phyloP scores from a whole-genome alignment of 2,113 vertebrate species.

The Pelobates fuscus region DNA sequence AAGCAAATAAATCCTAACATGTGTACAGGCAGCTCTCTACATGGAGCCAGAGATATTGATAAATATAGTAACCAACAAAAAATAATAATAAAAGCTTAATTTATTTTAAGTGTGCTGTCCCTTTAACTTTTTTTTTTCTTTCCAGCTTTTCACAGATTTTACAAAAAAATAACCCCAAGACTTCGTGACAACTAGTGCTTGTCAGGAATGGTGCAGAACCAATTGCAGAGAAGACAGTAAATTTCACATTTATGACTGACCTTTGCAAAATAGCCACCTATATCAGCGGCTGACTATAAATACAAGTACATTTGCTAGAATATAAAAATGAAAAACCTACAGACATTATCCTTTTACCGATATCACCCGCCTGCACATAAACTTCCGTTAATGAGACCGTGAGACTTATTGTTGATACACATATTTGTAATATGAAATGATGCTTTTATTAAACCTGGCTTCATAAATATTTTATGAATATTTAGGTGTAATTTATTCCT shows the following conservation, averaged over 20 bases:
- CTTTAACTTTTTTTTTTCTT: too few species aligned
- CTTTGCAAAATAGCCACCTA: slow-evolving; percentile 42
- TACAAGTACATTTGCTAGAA: neutral
- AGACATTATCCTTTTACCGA: neutral
- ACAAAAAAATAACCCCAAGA: too few species aligned
- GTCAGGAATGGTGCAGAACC: too few species aligned
- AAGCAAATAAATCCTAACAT: too few species aligned
- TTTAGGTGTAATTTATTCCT: slow-evolving; percentile 33
- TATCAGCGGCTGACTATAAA: slow-evolving; percentile 6
- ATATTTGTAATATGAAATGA: slow-evolving; percentile 20
- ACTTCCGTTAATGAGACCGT: slow-evolving; percentile 19
- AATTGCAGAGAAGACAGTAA: too few species aligned
- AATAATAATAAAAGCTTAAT: too few species aligned
- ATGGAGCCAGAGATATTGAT: too few species aligned
- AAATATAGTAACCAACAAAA: too few species aligned
- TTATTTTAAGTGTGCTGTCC: too few species aligned
- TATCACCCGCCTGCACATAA: neutral
- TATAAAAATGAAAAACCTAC: neutral
- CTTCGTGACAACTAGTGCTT: too few species aligned
- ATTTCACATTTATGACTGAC: slow-evolving; percentile 40
- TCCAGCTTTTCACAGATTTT: too few species aligned
- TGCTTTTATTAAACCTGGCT: slow-evolving; percentile 30
- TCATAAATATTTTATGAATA: slow-evolving; percentile 40
- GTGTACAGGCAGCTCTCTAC: too few species aligned
- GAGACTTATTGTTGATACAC: neutral